Evolutionary conservation across 2,797 vertebrate genomes (phyloP).

Genomic region (Clarias laeviceps): DNA sequence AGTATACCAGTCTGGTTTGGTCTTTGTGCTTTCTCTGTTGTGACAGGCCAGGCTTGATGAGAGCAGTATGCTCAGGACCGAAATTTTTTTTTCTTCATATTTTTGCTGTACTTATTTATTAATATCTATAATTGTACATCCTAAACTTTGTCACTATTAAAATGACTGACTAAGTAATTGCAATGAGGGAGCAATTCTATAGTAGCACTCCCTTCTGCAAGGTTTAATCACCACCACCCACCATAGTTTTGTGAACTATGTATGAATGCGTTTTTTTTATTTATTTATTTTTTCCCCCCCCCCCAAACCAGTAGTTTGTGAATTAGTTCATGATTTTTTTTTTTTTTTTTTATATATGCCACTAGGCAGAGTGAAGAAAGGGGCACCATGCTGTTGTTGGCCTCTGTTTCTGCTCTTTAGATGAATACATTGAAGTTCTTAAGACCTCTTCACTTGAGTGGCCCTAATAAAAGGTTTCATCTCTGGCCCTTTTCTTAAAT

Average conservation of each 20-base stretch:
- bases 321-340: too few species aligned
- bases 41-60: not conserved
- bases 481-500: constrained; percentile 19
- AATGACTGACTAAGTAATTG: not conserved
- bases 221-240: not conserved
- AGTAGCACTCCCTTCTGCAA: not conserved
- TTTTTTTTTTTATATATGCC: too few species aligned
- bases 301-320: not conserved
- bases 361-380: constrained; percentile 25
- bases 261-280: not conserved
- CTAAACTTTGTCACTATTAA: not conserved
- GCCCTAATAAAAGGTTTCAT: constrained; percentile 16
- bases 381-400: constrained; percentile 25
- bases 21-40: constrained; percentile 58
- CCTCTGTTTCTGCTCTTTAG: constrained; percentile 17
- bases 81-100: not conserved
- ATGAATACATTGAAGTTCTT: constrained; percentile 40
- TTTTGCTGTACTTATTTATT: not conserved
- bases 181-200: not conserved
- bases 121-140: not conserved
- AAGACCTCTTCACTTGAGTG: constrained; percentile 32
- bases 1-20: constrained; percentile 65
- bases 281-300: too few species aligned
- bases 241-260: not conserved
- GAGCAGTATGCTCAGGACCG: not conserved